Conservation (phyloP, 37 sponge, comb jelly and placozoan species). For the Axinella damicornis region DNA sequence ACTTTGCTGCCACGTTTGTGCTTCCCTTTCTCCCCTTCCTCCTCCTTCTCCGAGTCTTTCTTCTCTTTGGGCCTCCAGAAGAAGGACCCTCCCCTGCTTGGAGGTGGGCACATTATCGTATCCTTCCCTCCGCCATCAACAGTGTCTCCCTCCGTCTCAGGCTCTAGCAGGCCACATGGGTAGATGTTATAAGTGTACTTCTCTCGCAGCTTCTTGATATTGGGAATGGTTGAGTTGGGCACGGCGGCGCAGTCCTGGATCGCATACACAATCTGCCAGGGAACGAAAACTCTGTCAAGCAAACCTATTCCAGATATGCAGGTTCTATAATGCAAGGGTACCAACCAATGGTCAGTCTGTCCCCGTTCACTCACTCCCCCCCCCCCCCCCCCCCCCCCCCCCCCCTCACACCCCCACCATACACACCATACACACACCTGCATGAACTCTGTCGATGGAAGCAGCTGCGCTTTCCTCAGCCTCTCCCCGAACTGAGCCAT, state of each 20-base stretch:
- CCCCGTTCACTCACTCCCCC: no score
- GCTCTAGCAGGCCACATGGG: constrained; percentile 17
- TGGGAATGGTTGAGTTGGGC: constrained; percentile 27
- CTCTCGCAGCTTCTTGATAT: constrained; percentile 65
- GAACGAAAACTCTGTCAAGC: not conserved
- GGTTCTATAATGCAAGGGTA: no score
- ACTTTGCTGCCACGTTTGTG: not conserved
- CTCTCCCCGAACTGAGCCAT: constrained; percentile 37
- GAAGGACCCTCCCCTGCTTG: constrained; percentile 64
- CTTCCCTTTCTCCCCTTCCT: not conserved
- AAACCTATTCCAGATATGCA: no score
- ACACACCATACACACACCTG: constrained; percentile 19
- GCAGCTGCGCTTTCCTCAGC: constrained; percentile 31
- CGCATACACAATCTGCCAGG: constrained; percentile 56
- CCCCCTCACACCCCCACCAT: constrained; percentile 15
- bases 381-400: no score
- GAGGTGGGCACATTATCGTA: constrained; percentile 41
- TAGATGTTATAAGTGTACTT: constrained; percentile 77
- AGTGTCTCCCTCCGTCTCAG: not conserved
- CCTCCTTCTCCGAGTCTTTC: not conserved
- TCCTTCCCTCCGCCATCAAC: not conserved
- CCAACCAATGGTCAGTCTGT: no score
- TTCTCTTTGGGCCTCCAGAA: not conserved
- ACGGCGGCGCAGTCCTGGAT: constrained; percentile 38
- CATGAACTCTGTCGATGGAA: constrained; percentile 41